These are phyloP conservation scores for Channa argus DNA, from an alignment of 2,113 vertebrate species.

Conservation along the genomic window DNA sequence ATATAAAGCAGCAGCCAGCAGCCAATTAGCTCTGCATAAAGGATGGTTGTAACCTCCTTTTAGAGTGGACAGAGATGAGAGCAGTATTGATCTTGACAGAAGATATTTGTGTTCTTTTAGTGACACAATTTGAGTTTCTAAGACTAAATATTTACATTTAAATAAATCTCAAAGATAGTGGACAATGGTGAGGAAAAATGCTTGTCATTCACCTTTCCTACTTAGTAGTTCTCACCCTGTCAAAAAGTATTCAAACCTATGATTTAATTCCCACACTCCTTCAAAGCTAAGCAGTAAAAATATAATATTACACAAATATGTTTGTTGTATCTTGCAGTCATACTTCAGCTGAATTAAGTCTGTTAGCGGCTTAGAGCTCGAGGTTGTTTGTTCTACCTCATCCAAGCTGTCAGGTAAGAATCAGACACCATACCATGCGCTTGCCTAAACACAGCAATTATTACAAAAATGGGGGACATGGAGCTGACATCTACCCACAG, in stretches of 20 bases:
- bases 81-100: background rate
- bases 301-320: slow-evolving; percentile 31
- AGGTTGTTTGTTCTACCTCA: slow-evolving; percentile 65
- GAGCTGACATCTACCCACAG: slow-evolving; percentile 71
- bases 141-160: slow-evolving; percentile 10
- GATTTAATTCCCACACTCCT: slow-evolving; percentile 39
- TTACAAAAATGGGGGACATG: slow-evolving; percentile 71
- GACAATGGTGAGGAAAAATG: slow-evolving; percentile 2
- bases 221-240: slow-evolving; percentile 31
- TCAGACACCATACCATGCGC: slow-evolving; percentile 47
- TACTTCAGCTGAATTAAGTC: slow-evolving; percentile 26
- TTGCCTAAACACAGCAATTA: slow-evolving; percentile 76
- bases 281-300: slow-evolving; percentile 23
- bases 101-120: background rate
- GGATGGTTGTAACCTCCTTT: background rate
- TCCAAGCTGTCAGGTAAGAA: slow-evolving; percentile 66
- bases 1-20: background rate
- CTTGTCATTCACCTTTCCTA: slow-evolving; percentile 26
- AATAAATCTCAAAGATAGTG: background rate
- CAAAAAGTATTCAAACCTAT: slow-evolving; percentile 26
- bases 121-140: background rate
- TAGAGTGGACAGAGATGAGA: background rate
- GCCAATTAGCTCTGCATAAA: slow-evolving; percentile 8
- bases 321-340: slow-evolving; percentile 36
- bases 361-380: slow-evolving; percentile 57